These are phyloP conservation scores for Calcarius lapponicus DNA, from an alignment of 2,797 vertebrate species.

Conservation along the genomic window DNA sequence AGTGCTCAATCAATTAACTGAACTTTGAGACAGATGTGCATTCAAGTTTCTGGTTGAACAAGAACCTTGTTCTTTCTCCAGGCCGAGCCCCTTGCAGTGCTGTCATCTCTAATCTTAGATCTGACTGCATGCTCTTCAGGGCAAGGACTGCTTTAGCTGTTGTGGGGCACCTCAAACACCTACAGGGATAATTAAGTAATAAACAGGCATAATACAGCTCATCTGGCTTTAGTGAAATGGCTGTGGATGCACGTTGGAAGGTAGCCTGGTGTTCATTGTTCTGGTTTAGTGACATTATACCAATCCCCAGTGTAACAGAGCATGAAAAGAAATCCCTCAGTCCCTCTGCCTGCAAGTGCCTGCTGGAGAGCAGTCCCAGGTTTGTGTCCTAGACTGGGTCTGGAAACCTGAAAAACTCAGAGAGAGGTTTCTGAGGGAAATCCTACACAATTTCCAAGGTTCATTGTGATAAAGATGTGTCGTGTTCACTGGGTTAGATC, in stretches of 20 bases:
- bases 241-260: not conserved
- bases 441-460: not conserved
- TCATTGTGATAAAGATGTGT: not conserved
- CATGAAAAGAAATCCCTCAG: not conserved
- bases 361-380: not conserved
- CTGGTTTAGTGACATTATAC: not conserved
- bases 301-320: not conserved
- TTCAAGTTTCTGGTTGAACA: not conserved
- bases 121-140: not conserved
- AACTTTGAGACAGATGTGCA: not conserved
- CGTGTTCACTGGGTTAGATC: not conserved
- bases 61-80: not conserved
- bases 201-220: conserved; percentile 19
- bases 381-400: not conserved
- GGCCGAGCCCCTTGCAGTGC: not conserved
- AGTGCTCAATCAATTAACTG: not conserved
- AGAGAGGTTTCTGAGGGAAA: not conserved
- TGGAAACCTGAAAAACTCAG: not conserved
- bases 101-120: conserved; percentile 56
- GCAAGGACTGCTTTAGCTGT: conserved; percentile 25
- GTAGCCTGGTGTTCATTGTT: not conserved
- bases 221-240: not conserved
- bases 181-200: conserved; percentile 37
- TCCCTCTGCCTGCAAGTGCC: not conserved
- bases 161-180: conserved; percentile 26